These are phyloP conservation scores for Piliocolobus tephrosceles DNA, from an alignment of 2,113 vertebrate genomes.

Conservation along the genomic window DNA sequence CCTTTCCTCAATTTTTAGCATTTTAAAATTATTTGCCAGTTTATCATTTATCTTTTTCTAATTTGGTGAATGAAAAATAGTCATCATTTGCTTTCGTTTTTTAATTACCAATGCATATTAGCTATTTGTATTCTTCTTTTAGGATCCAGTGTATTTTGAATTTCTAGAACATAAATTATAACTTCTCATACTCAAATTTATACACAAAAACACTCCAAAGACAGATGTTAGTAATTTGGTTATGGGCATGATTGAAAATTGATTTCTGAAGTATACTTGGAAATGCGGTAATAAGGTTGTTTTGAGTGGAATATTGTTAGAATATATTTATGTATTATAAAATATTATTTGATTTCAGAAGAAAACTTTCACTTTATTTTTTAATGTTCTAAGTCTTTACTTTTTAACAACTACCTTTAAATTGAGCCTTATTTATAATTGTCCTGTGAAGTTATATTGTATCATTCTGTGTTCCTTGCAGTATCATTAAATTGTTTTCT, in stretches of 20 bases:
- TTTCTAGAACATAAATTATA: slow-evolving; percentile 36
- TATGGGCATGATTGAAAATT: slow-evolving; percentile 41
- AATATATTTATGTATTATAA: background rate
- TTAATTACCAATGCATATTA: background rate
- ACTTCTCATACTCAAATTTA: background rate
- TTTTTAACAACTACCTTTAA: slow-evolving; percentile 11
- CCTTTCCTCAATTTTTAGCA: slow-evolving; percentile 2
- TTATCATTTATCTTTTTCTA: slow-evolving; percentile 49
- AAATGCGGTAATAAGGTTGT: background rate
- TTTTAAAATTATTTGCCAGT: slow-evolving; percentile 38
- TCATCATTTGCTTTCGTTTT: background rate
- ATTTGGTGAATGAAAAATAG: slow-evolving; percentile 32
- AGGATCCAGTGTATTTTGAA: background rate
- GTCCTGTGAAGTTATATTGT: background rate
- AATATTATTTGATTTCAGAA: slow-evolving; percentile 36
- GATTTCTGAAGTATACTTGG: slow-evolving; percentile 7
- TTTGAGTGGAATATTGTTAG: background rate
- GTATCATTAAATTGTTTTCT: slow-evolving; percentile 1
- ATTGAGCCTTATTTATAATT: background rate
- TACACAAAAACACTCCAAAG: background rate
- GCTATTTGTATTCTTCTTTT: background rate
- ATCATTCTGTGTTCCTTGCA: background rate
- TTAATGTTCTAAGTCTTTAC: slow-evolving; percentile 2
- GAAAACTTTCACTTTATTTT: background rate
- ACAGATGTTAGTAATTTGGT: background rate